Base-by-base conservation (phyloP, 2,113 vertebrate genomes). In the Strigops habroptila region DNA sequence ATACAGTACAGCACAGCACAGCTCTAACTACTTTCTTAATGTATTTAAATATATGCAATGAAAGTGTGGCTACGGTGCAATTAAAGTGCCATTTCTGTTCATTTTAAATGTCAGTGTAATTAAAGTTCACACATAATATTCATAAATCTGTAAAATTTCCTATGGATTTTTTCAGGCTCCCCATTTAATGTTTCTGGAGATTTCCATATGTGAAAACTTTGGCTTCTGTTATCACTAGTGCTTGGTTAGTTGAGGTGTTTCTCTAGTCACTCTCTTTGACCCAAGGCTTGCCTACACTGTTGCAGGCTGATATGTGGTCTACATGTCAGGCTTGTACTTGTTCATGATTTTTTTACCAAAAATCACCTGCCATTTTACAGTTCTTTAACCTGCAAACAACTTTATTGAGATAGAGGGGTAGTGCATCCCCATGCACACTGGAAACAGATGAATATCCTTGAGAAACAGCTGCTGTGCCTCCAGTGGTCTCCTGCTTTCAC, bases 21-120 rank as follows among this genome's bases (percentile, higher is more conserved):
- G 70, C 39, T 91, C 70, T 95, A 91, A 96, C 93, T 95, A 91
- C 88, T 97, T 96, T 93, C 91, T 96, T 96, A 97, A 98, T 97
- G 49, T 97, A 98, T 98, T 98, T 93, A 98, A 98, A 98, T 98
- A 46, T 82, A 97, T 96, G 95, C 94, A 97, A 95, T 91, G 91
- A 69, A 97, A 97, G 77, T 95, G 83, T 94, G 97, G 96, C 97
- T 97, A 96, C 71, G 73, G 88, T 97, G 95, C 92, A 97, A 97
- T 98, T 97, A 97, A 97, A 97, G 88, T 96, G 71, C 92, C 93
- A 98, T 98, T 97, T 98, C 95, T 96, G 90, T 96, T 97, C 93
- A 96, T 96, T 98, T 96, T 95, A 98, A 98, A 97, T 97, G 97
- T 94, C 97, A 98, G 57, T 69, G 91, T 97, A 98, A 98, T 98